phyloP scores from a whole-genome alignment of 2,888 invertebrate genomes.

The Platycnemis pennipes region DNA sequence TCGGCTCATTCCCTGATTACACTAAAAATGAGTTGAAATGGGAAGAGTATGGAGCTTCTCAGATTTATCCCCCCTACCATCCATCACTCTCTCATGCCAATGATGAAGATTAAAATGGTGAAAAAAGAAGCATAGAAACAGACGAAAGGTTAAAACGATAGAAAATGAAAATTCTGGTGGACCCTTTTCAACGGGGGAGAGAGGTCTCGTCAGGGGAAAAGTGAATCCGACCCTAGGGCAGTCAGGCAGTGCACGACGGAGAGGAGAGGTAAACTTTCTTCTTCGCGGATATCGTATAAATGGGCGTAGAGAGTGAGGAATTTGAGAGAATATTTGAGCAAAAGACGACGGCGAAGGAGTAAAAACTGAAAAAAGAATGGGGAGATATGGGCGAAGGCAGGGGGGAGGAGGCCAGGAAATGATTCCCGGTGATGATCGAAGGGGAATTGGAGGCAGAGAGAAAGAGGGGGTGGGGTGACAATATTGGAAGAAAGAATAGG shows the following conservation, averaged over 20 bases:
- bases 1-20: too few species aligned
- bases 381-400: background rate
- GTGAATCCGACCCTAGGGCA: background rate
- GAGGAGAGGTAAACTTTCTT: background rate
- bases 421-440: background rate
- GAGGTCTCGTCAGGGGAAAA: too few species aligned
- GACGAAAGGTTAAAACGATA: too few species aligned
- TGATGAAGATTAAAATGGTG: too few species aligned
- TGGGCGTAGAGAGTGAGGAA: background rate
- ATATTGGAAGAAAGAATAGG: background rate
- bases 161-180: too few species aligned
- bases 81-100: too few species aligned
- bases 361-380: background rate
- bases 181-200: background rate
- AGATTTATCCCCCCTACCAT: too few species aligned
- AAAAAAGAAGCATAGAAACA: too few species aligned
- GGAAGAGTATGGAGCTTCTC: too few species aligned
- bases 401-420: background rate
- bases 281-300: background rate
- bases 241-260: background rate
- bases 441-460: background rate
- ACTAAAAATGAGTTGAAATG: too few species aligned
- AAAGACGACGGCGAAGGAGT: background rate
- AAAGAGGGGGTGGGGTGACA: background rate
- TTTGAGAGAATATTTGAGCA: background rate